phyloP scores from a whole-genome alignment of 2,113 vertebrate genomes.

The Thomomys bottae region DNA sequence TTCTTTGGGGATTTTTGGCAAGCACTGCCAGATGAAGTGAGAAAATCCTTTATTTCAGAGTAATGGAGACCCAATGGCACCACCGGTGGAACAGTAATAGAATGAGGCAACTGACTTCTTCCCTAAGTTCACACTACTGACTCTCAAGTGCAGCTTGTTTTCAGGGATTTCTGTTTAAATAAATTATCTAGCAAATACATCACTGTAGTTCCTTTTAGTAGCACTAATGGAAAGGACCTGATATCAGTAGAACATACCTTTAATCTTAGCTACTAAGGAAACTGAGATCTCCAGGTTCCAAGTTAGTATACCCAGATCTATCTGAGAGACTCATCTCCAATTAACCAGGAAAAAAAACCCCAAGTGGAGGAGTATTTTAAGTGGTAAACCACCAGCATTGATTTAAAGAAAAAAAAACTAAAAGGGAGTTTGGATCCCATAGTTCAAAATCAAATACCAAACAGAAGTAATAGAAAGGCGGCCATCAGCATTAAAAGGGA shows the following conservation, averaged over 20 bases:
- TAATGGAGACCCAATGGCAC: not conserved
- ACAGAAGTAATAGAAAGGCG: no score
- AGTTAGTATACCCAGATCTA: no score
- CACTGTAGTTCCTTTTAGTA: not conserved
- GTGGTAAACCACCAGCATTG: no score
- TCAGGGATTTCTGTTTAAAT: not conserved
- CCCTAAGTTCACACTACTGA: constrained; percentile 11
- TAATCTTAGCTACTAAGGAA: no score
- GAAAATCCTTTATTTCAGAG: constrained; percentile 18
- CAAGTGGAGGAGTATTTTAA: no score
- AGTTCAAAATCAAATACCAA: no score
- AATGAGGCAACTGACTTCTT: not conserved
- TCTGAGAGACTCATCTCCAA: no score
- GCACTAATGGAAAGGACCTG: not conserved
- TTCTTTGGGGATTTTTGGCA: constrained; percentile 63
- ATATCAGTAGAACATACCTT: no score
- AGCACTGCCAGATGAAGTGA: not conserved
- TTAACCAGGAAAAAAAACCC: no score
- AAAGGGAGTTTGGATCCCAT: no score
- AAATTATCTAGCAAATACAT: not conserved
- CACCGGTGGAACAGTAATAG: not conserved
- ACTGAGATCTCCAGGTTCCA: no score
- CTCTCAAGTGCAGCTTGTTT: not conserved
- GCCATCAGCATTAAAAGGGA: not conserved
- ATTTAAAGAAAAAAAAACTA: no score